Base-by-base conservation (phyloP, 2,113 vertebrate species). In the Atrichornis clamosus region DNA sequence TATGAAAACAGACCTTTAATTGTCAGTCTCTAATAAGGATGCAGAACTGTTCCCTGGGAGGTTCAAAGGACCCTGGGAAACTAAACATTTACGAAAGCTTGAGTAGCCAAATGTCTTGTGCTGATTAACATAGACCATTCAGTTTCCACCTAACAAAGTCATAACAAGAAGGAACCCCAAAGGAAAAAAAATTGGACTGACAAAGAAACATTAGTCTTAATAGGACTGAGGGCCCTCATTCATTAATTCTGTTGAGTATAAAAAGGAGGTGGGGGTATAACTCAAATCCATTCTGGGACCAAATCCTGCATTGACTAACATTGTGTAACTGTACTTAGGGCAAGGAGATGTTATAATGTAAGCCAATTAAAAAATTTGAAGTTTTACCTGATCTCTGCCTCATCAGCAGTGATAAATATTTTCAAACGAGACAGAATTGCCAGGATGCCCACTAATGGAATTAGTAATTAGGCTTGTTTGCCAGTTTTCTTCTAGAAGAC, bases 1-100 rank as follows among this genome's bases (percentile, higher is more conserved):
- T 95, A 95, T 41, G 55, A 97, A 98, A 97, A 96, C 78, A 97
- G 96, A 80, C 86, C 89, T 96, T 96, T 95, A 95, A 97, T 94
- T 97, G 90, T 96, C 95, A 93, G 82, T 84, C 85, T 95, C 91
- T 97, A 96, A 95, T 93, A 97, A 96, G 73, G 81, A 96, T 94
- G 84, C 93, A 67, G 39, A 92, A 93, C 87, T 79, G 60, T 93
- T 95, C 69, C 58, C 94, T 76, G 20, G 47, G 63, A 95, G 68
- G 82, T 95, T 95, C 87, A 96, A 96, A 95, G 84, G 49, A 95
- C 87, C 95, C 90, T 96, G 92, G 87, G 95, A 97, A 85, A 68
- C 33, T 7, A 90, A 58, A 72, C 64, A 70, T 78, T 95, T 84
- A 53, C 5, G 65, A 65, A 91, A 81, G 79, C 74, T 89, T 53